A percentile compares a stretch with the other conserved stretches of the same genome.
phyloP scores from a whole-genome alignment of 2,797 vertebrate species.

The Rhinichthys osculus region DNA sequence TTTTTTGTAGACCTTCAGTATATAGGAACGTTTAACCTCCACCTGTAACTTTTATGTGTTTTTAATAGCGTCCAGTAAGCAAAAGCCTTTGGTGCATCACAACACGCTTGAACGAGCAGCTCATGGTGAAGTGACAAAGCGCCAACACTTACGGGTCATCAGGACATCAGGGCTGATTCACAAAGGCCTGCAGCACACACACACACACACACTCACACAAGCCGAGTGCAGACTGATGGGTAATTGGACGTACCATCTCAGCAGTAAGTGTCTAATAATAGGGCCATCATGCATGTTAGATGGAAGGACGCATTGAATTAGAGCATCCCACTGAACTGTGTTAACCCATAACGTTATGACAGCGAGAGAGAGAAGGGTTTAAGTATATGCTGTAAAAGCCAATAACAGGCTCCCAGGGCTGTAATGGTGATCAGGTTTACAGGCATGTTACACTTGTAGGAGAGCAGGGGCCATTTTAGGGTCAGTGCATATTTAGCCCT shows the following conservation, averaged over 20 bases:
- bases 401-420: constrained; percentile 8
- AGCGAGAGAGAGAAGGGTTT: constrained; percentile 24
- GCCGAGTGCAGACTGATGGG: constrained; percentile 32
- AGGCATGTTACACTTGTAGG: background rate
- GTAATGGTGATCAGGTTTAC: constrained; percentile 32
- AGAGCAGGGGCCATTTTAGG: background rate
- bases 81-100: constrained; percentile 29
- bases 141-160: constrained; percentile 50
- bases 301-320: constrained; percentile 39
- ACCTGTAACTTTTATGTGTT: background rate
- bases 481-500: background rate
- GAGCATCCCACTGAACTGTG: constrained; percentile 40
- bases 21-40: background rate
- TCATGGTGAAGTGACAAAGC: constrained; percentile 42
- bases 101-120: constrained; percentile 12
- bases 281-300: constrained; percentile 29
- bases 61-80: constrained; percentile 15
- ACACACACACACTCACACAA: constrained; percentile 22
- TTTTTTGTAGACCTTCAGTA: background rate
- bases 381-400: constrained; percentile 12
- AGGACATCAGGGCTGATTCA: constrained; percentile 58
- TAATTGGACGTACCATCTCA: constrained; percentile 54
- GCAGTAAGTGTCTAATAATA: constrained; percentile 48
- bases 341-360: constrained; percentile 33
- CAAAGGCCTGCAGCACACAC: constrained; percentile 40